Base-by-base conservation (phyloP, 2,113 vertebrate species). In the Candoia aspera region DNA sequence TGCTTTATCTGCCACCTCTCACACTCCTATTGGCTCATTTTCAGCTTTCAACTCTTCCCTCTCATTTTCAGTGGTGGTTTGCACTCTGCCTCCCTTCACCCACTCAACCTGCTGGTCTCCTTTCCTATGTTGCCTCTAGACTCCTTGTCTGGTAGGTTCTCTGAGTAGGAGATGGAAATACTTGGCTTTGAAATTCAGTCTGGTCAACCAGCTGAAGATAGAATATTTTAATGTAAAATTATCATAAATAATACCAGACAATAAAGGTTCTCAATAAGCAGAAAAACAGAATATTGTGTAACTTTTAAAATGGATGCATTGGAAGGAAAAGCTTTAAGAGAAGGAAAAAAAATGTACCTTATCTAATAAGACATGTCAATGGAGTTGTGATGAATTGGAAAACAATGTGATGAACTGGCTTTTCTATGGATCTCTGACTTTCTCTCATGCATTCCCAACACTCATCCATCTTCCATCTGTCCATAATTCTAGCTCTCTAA, bases 351-450 rank as follows among this genome's bases (percentile, higher is more conserved):
- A 57, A 49, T 5, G 1, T 49, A 49, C n/a, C 33, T 33, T 29
- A 53, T 42, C n/a, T 87, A 91, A 84, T 84, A 62, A 84, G 24
- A 64, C 23, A 2, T 91, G 89, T 26, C 86, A 55, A 55, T 84
- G 54, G 46, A 59, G n/a, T 60, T 84, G 60, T 90, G 85, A 84
- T 91, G 58, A 60, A 93, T 60, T 83, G 62, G 23, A 90, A 68
- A 90, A 87, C 64, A 59, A 62, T 87, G 54, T 60, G 85, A 88
- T 60, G 73, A 87, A 87, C 64, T 93, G 62, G 15, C 15, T 83
- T 90, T 93, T 60, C 46, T 59, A 90, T 49, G 86, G 85, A 93
- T 62, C n/a, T 62, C 59, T 90, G 92, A 84, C 46, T 64, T 29
- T 87, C 57, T 64, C 57, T 79, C 87, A 92, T 62, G 57, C 73